A percentile compares a stretch with the other conserved stretches of the same genome.
Evolutionary conservation across 2,888 invertebrate species (phyloP).

Genomic region (Acrocera orbiculus): DNA sequence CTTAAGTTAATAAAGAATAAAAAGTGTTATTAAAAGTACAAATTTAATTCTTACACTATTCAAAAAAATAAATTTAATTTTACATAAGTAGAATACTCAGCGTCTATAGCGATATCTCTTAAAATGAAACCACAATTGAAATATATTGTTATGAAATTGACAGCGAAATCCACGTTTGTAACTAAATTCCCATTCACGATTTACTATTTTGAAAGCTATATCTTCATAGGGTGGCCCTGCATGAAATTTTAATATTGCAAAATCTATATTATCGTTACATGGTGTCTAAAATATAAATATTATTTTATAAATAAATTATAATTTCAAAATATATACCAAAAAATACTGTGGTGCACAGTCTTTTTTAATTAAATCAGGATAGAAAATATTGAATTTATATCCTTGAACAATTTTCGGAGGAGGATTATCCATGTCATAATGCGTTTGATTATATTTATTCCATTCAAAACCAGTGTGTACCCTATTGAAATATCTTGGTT

Average conservation of each 20-base stretch:
- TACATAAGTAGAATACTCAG: too few relatives aligned
- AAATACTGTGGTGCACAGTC: constrained; percentile 82
- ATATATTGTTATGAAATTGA: constrained; percentile 99
- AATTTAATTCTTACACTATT: too few relatives aligned
- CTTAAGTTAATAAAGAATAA: too few relatives aligned
- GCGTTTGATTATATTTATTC: constrained; percentile 99
- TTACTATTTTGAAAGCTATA: constrained; percentile 96
- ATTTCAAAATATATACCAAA: constrained; percentile 39
- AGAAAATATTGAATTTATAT: constrained; percentile 99
- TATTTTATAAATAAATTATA: background rate
- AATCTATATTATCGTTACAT: constrained; percentile 82
- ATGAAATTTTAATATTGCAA: constrained; percentile 83
- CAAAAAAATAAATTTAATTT: too few relatives aligned
- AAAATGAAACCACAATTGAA: constrained; percentile 99
- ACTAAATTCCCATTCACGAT: constrained; percentile 98
- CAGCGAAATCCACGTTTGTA: constrained; percentile 96
- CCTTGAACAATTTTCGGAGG: constrained; percentile 99
- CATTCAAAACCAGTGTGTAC: constrained; percentile 97
- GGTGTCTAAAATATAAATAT: constrained; percentile 44
- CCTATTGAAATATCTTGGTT: constrained; percentile 94
- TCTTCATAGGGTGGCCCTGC: constrained; percentile 99
- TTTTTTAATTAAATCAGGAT: constrained; percentile 95
- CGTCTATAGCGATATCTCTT: constrained; percentile 91
- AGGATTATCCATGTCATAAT: constrained; percentile 99
- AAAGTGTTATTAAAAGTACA: too few relatives aligned